These are phyloP conservation scores for Ferdinandea cuprea DNA, from an alignment of 2,888 invertebrate species.

Conservation along the genomic window DNA sequence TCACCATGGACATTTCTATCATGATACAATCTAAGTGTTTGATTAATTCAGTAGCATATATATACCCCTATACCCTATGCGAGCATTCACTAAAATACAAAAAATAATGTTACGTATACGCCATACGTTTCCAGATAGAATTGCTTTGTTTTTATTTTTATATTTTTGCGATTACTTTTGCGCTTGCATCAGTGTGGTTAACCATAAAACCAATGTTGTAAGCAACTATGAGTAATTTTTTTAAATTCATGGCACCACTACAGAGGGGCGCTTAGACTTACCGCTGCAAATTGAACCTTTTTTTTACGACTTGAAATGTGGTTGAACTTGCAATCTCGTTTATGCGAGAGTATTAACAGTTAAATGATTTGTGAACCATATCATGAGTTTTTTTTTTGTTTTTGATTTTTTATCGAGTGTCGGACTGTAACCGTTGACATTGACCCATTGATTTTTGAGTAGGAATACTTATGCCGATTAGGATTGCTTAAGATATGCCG, in stretches of 20 bases:
- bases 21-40: conserved; percentile 16
- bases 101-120: conserved; percentile 56
- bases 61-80: conserved; percentile 4
- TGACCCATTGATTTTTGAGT: conserved; percentile 8
- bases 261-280: neutral
- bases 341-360: conserved; percentile 3
- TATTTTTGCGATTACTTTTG: conserved; percentile 29
- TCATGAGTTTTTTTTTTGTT: too few relatives aligned
- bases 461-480: neutral
- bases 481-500: neutral
- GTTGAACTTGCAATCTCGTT: conserved; percentile 10
- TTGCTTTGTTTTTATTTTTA: neutral
- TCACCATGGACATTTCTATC: conserved; percentile 11
- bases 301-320: conserved; percentile 6
- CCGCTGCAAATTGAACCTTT: neutral
- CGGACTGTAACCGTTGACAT: conserved; percentile 29
- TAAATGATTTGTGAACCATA: neutral
- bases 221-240: conserved; percentile 7
- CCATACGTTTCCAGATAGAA: neutral
- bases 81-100: conserved; percentile 33
- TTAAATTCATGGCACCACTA: neutral
- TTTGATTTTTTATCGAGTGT: too few relatives aligned
- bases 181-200: conserved; percentile 46
- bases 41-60: conserved; percentile 12
- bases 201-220: conserved; percentile 29